These are phyloP conservation scores for Hystrix brachyura DNA, from an alignment of 2,113 vertebrate genomes.

Conservation along the genomic window DNA sequence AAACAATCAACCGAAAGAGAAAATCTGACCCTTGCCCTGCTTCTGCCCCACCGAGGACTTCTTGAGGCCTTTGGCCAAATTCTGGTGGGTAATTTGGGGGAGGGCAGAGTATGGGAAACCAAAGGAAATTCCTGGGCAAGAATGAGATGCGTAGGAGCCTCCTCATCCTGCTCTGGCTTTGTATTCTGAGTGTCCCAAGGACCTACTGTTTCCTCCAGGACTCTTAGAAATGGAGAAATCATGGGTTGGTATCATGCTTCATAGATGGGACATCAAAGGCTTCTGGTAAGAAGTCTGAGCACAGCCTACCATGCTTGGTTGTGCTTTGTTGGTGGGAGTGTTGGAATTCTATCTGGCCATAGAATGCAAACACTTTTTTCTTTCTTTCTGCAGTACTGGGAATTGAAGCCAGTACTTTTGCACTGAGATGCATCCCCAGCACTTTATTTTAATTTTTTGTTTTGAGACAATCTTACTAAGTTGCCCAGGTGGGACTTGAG, in stretches of 20 bases:
- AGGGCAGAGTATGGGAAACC: background rate
- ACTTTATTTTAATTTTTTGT: background rate
- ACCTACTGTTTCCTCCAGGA: background rate
- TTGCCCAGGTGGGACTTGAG: background rate
- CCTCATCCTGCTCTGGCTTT: background rate
- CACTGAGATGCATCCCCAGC: background rate
- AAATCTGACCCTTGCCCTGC: background rate
- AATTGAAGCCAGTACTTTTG: background rate
- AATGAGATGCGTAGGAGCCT: background rate
- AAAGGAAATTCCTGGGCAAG: background rate
- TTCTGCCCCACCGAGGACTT: background rate
- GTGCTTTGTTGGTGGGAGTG: background rate
- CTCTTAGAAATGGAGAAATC: background rate
- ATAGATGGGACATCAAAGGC: background rate
- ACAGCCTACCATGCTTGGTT: background rate
- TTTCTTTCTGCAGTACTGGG: background rate
- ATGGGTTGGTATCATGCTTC: background rate
- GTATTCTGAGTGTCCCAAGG: background rate
- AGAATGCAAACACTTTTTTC: background rate
- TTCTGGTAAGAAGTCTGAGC: background rate
- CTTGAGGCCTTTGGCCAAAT: background rate
- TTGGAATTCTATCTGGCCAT: background rate
- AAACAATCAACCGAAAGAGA: conserved; percentile 53
- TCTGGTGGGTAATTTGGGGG: conserved; percentile 29
- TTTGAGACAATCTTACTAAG: background rate